Evolutionary conservation across 1,140 invertebrate genomes (phyloP).

Genomic region (Neodiprion pinetum): DNA sequence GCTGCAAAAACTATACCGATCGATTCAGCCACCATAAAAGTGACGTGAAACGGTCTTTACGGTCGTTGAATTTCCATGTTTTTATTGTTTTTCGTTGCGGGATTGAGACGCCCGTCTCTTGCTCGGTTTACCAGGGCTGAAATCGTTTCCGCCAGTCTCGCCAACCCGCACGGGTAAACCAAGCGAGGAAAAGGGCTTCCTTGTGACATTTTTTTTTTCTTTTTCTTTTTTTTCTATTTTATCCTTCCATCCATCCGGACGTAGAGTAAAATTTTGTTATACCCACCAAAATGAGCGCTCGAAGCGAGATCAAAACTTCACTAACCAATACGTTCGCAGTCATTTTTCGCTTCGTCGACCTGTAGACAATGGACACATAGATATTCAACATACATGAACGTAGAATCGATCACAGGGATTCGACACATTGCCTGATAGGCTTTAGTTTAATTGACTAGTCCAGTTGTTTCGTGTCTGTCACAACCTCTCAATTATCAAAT

Average conservation of each 20-base stretch:
- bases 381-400: too few relatives aligned
- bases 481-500: too few relatives aligned
- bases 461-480: too few relatives aligned
- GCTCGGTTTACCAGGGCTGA: neutral
- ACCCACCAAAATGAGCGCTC: neutral
- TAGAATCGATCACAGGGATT: too few relatives aligned
- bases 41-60: neutral
- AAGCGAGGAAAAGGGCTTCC: neutral
- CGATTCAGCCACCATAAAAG: neutral
- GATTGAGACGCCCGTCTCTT: neutral
- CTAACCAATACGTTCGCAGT: neutral
- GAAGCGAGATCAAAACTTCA: neutral
- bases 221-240: neutral
- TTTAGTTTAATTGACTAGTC: too few relatives aligned
- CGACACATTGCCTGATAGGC: too few relatives aligned
- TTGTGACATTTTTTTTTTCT: neutral
- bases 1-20: neutral
- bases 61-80: constrained; percentile 4
- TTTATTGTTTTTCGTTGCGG: constrained; percentile 2
- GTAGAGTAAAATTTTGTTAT: neutral
- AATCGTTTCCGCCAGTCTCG: neutral
- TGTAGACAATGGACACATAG: too few relatives aligned
- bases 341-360: too few relatives aligned
- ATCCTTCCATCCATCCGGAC: neutral
- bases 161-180: neutral